Base-by-base conservation (phyloP, 2,888 invertebrate species). In the Pammene fasciana region DNA sequence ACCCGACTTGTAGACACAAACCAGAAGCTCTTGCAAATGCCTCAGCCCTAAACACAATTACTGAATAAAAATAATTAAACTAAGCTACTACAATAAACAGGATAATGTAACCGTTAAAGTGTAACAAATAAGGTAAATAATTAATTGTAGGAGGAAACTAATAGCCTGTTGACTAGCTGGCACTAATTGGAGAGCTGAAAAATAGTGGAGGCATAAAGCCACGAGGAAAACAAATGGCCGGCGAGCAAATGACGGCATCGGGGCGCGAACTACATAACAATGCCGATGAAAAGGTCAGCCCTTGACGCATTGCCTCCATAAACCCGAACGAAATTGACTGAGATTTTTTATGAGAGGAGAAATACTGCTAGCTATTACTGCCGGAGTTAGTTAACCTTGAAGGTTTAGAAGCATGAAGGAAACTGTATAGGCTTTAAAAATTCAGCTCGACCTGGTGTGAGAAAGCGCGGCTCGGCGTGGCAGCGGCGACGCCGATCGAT, bases 221-320 rank as follows among this genome's bases (percentile, higher is more conserved):
- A 74, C 57, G 75, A 79, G 78, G 79, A 82, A 78, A 86, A 85
- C 72, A 75, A 83, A 82, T 79, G 67, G 70, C 56, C 61, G 71
- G 76, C 78, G 78, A 76, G 81, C 78, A 79, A 80, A 79, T 75
- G 79, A 75, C 76, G 71, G 65, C 73, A 67, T 50, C 46, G 72
- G 76, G 73, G 76, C 80, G 79, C 74, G 78, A 78, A 81, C 78
- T 75, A 78, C 78, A 79, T 77, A 78, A 78, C 82, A 83, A 83
- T 81, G 79, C 71, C 72, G 77, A 75, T 73, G 72, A 74, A 78
- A 80, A 85, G 82, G 81, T 84, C 82, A 78, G 55, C 71, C 55
- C 72, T 67, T 79, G 79, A 83, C 71, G 71, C 74, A 82, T 81
- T 71, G 75, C 73, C 73, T 60, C 73, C 76, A 80, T 83, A 79